Conservation (phyloP, 2,888 invertebrate genomes). For the Tetheella fluctuosa region DNA sequence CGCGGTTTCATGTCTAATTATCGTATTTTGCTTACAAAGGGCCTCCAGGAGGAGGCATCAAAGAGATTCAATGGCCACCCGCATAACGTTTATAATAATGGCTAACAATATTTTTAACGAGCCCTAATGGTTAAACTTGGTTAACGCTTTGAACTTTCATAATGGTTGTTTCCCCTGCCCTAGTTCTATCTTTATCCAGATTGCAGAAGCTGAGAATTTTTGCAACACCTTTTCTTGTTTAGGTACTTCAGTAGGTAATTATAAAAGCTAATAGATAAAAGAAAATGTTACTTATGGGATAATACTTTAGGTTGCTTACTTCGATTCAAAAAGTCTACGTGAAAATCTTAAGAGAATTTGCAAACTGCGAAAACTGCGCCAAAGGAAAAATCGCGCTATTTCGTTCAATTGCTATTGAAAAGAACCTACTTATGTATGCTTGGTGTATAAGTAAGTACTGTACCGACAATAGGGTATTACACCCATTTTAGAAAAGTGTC, state of each 20-base stretch:
- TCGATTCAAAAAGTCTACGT: no score
- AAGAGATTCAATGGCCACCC: constrained; percentile 22
- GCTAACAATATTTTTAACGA: constrained; percentile 53
- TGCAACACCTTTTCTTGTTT: not conserved
- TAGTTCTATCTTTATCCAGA: constrained; percentile 32
- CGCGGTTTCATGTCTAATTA: constrained; percentile 18
- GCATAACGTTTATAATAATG: constrained; percentile 27
- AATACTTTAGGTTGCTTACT: no score
- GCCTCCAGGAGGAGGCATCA: constrained; percentile 18
- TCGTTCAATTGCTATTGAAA: constrained; percentile 1
- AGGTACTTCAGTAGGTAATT: no score
- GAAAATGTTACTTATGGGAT: no score
- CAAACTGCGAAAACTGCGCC: no score
- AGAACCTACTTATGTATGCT: not conserved
- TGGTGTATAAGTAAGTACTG: constrained; percentile 1
- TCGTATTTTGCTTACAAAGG: constrained; percentile 24
- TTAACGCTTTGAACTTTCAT: constrained; percentile 48
- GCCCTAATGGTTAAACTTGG: constrained; percentile 52
- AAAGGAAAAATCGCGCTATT: constrained; percentile 2
- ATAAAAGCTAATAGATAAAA: no score
- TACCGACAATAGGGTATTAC: no score
- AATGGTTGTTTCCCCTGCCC: constrained; percentile 47
- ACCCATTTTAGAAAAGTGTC: no score
- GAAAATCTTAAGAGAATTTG: no score
- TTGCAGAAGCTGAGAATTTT: constrained; percentile 14